These are phyloP conservation scores for Semnornis frantzii DNA, from an alignment of 2,113 vertebrate genomes.

Conservation along the genomic window DNA sequence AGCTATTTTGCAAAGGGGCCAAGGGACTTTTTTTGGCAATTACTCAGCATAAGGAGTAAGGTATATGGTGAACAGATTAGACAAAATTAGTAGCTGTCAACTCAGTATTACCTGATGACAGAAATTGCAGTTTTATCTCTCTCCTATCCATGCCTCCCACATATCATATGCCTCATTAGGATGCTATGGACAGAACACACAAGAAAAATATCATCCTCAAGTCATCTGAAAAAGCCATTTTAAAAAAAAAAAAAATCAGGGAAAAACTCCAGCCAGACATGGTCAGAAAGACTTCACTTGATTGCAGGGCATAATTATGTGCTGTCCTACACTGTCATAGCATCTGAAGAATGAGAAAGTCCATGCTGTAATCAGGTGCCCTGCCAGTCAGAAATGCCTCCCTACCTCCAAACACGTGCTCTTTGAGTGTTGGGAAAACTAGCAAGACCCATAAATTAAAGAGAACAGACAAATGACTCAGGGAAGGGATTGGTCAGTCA, in stretches of 20 bases:
- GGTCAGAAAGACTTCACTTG: neutral
- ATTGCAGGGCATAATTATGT: neutral
- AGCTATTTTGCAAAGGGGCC: neutral
- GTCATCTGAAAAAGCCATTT: neutral
- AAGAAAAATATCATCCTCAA: neutral
- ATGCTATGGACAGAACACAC: constrained; percentile 5
- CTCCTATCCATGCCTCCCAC: constrained; percentile 31
- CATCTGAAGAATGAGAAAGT: neutral
- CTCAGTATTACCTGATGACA: constrained; percentile 30
- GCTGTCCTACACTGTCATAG: neutral
- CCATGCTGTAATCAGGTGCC: neutral
- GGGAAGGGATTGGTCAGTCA: neutral
- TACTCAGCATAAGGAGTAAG: neutral
- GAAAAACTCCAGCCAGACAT: neutral
- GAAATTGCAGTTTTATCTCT: constrained; percentile 47
- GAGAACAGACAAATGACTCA: neutral
- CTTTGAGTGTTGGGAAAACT: neutral
- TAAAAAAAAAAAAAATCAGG: neutral
- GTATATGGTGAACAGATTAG: constrained; percentile 33
- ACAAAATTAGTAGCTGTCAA: constrained; percentile 53
- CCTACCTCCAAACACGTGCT: neutral
- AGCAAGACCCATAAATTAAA: neutral
- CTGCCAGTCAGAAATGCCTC: neutral
- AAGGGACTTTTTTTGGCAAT: constrained; percentile 31
- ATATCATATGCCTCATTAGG: constrained; percentile 14